Percentiles rank a stretch among this genome's conserved stretches.
Conservation (phyloP, 2,113 vertebrate genomes). For the Pelobates fuscus region DNA sequence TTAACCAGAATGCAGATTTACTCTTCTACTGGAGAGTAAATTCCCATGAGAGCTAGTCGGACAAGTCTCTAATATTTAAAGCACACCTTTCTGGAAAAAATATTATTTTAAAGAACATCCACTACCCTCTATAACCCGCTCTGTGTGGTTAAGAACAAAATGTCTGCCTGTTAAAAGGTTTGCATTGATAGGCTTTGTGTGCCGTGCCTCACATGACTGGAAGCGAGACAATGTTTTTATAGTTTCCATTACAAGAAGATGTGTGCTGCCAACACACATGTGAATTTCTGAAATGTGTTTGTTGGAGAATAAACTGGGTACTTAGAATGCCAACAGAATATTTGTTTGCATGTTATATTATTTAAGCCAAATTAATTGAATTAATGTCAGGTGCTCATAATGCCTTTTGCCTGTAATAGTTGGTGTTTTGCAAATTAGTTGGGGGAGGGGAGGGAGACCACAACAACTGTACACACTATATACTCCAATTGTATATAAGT, state of each 20-base stretch:
- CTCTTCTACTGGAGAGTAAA: neutral
- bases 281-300: slow-evolving; percentile 1
- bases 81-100: slow-evolving; percentile 3
- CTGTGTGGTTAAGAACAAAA: slow-evolving; percentile 3
- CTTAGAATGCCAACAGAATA: neutral
- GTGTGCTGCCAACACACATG: neutral
- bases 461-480: too few relatives aligned
- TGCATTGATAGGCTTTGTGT: slow-evolving; percentile 6
- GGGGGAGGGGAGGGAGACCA: too few relatives aligned
- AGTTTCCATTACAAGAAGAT: slow-evolving; percentile 6
- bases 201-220: slow-evolving; percentile 26
- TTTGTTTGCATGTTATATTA: too few relatives aligned
- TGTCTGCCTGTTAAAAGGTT: slow-evolving; percentile 4
- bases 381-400: neutral
- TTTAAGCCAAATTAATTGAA: neutral
- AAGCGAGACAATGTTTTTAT: slow-evolving; percentile 12
- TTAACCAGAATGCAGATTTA: too few relatives aligned
- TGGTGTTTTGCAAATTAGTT: neutral
- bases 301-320: neutral
- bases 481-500: too few relatives aligned
- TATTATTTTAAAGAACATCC: neutral
- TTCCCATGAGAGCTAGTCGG: neutral
- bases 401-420: neutral
- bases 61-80: neutral
- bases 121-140: slow-evolving; percentile 16